Base-by-base conservation (phyloP, 1,140 invertebrate genomes). In the Oedothorax gibbosus region DNA sequence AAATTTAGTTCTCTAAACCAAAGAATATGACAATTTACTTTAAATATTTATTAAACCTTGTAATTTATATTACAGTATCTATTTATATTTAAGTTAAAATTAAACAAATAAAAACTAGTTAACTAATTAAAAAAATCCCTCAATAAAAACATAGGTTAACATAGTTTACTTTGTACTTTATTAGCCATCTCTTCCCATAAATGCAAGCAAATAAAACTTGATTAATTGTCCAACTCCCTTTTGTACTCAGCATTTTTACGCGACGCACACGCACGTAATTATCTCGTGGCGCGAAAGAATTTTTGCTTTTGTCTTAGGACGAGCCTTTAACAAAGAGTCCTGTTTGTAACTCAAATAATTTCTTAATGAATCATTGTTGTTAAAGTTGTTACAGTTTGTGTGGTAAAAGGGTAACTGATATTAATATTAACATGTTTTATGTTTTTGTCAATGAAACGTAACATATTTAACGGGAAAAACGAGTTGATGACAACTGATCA, bases 311-410 rank as follows among this genome's bases (percentile, higher is more conserved):
- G 72, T 75, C 72, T 75, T 71, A 71, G 50, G 11, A 12, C 15
- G 68, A 53, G 7, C 14, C 50, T 2, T 7, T 9, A 57, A 21
- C 21, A 49, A 5, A 51, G 15, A 7, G 9, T 20, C 49, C 11
- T 56, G 12, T n/a, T 20, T 62, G 20, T 21, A 35, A 21, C 76
- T 64, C 76, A 53, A 79, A 79, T 79, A 79, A 79, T 79, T 79
- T 79, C 76, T 79, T 79, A 79, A 79, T 79, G 76, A 79, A 79
- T 79, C 76, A 79, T 79, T 79, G 76, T 66, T 66, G 76, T 54
- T 60, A 56, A 79, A 50, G 76, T 35, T 35, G 35, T 35, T 35
- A 5, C 35, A 5, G 35, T 35, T 35, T 5, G 35, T 35, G 35
- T 35, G 35, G 35, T 5, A 35, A 35, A 35, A 35, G 35, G 35